Evolutionary conservation across 2,888 invertebrate species (phyloP).

Genomic region (Ormyrus thymus): DNA sequence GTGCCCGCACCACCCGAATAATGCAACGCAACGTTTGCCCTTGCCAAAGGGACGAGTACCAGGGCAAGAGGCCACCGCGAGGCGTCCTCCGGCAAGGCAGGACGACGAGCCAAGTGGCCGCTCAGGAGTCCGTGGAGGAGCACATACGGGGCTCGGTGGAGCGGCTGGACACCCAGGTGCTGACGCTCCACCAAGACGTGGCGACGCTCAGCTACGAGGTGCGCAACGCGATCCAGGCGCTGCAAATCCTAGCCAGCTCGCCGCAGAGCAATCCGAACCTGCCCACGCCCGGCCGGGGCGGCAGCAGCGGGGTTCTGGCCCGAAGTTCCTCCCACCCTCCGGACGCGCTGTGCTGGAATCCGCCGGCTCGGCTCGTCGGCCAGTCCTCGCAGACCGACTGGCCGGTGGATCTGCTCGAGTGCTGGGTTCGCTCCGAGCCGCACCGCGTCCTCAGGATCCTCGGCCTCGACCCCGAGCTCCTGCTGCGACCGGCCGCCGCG

Average conservation of each 20-base stretch:
- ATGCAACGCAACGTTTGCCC: neutral
- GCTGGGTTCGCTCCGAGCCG: conserved; percentile 84
- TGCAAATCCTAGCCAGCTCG: conserved; percentile 88
- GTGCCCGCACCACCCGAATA: too few relatives aligned
- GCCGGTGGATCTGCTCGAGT: conserved; percentile 79
- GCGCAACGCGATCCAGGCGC: conserved; percentile 87
- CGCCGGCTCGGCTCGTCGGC: conserved; percentile 66
- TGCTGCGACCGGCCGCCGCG: conserved; percentile 67
- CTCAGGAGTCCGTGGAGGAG: conserved; percentile 68
- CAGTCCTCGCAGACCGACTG: conserved; percentile 80
- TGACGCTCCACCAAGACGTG: conserved; percentile 89
- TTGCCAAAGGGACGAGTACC: conserved; percentile 65
- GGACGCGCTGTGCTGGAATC: conserved; percentile 88
- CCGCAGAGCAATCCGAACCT: conserved; percentile 91
- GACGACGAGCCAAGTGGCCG: conserved; percentile 61
- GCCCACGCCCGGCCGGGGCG: conserved; percentile 75
- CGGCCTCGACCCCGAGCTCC: conserved; percentile 81
- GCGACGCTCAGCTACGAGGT: conserved; percentile 90
- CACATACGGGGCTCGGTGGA: conserved; percentile 78
- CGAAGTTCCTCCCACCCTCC: conserved; percentile 90
- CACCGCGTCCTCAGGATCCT: conserved; percentile 84
- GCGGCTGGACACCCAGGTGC: conserved; percentile 87
- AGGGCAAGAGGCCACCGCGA: conserved; percentile 63
- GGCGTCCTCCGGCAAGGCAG: conserved; percentile 65
- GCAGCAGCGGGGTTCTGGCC: conserved; percentile 78